Base-by-base conservation (phyloP, 2,888 invertebrate species). In the Ptilodon capucinus region DNA sequence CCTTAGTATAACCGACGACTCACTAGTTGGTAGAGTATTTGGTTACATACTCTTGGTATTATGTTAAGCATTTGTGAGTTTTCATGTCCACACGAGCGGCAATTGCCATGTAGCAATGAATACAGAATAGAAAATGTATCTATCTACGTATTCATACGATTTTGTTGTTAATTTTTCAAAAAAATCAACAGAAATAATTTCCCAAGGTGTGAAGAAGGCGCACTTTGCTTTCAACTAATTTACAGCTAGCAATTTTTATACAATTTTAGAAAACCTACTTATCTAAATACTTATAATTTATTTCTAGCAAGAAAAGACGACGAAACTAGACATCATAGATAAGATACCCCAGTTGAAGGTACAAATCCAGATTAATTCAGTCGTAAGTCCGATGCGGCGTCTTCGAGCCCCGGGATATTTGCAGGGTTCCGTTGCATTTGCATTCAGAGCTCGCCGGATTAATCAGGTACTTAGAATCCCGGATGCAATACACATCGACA, bases 281-380 rank as follows among this genome's bases (percentile, higher is more conserved):
- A n/a, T n/a, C 21, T 21, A 21, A 21, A 21, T 21, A 21, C 21
- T 7, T 21, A 21, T 4, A 21, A 0, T 21, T 21, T 21, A 21
- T 21, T 4, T 4, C 2, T 28, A 11, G 28, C 11, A 28, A 28
- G 2, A 21, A 21, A 21, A 21, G 21, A 21, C 21, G 21, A 6
- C 5, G 21, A 11, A 25, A 25, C 25, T 9, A 25, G 9, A 4
- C 21, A 21, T 21, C 21, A 9, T n/a, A n/a, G 28, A 28, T 28
- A 32, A 14, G 14, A 32, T 32, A 32, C 14, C 14, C 8, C 14
- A 32, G 48, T 52, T 52, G 38, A 41, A 54, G 42, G 23, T 35
- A n/a, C n/a, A 54, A 44, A 52, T 54, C 35, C 34, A 34, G 32
- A 36, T 59, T 51, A 56, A 54, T 62, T 50, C 34, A 17, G 48